phyloP scores from a whole-genome alignment of 2,113 vertebrate genomes.

The Scomber scombrus region DNA sequence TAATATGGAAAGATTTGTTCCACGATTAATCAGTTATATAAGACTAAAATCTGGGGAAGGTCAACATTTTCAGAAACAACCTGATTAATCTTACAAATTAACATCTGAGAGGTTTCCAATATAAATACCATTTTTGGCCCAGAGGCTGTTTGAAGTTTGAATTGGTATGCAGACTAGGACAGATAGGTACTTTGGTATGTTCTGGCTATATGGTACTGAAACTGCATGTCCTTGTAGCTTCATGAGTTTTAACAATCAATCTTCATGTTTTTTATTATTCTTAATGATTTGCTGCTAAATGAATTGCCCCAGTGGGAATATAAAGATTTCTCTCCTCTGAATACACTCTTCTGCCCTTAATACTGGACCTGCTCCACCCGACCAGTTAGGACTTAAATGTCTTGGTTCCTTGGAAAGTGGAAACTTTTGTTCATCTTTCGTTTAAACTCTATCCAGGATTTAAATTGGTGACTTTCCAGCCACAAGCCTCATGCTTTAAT shows the following conservation, averaged over 20 bases:
- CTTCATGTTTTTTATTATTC: too few relatives aligned
- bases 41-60: neutral
- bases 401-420: slow-evolving; percentile 20
- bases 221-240: too few relatives aligned
- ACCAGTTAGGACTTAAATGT: slow-evolving; percentile 27
- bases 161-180: too few relatives aligned
- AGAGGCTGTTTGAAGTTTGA: too few relatives aligned
- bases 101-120: slow-evolving; percentile 9
- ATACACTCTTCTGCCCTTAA: slow-evolving; percentile 19
- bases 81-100: neutral
- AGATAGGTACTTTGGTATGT: too few relatives aligned
- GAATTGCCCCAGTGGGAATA: too few relatives aligned
- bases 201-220: too few relatives aligned
- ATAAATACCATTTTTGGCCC: neutral
- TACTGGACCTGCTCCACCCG: slow-evolving; percentile 16
- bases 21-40: neutral
- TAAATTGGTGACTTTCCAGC: slow-evolving; percentile 34
- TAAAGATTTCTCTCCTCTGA: too few relatives aligned
- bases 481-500: slow-evolving; percentile 12
- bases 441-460: slow-evolving; percentile 22
- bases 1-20: neutral
- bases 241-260: too few relatives aligned
- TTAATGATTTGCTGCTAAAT: too few relatives aligned
- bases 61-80: slow-evolving; percentile 7
- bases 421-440: slow-evolving; percentile 29